Percentiles rank a stretch among this genome's conserved stretches.
These are phyloP conservation scores for Natrix natrix DNA, from an alignment of 2,797 vertebrate species.

Conservation along the genomic window DNA sequence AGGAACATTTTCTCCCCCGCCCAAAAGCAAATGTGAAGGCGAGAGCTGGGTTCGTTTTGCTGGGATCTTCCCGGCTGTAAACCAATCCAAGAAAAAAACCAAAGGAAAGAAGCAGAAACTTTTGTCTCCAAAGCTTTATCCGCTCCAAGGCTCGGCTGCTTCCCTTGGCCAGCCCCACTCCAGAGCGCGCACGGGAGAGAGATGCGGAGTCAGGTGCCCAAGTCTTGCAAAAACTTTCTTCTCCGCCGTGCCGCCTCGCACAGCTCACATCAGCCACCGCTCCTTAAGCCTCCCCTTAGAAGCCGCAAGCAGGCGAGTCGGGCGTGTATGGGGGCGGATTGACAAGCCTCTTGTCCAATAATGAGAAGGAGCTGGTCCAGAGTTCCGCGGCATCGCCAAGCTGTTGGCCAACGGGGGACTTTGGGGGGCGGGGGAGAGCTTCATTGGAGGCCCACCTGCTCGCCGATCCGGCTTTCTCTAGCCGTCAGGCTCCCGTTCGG, in stretches of 20 bases:
- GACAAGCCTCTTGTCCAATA: constrained; percentile 68
- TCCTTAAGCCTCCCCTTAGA: constrained; percentile 17
- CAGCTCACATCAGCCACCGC: constrained; percentile 30
- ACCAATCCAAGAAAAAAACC: not conserved
- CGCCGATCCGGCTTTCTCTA: not conserved
- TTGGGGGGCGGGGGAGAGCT: constrained; percentile 54
- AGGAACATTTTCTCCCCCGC: constrained; percentile 41
- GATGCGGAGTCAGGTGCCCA: constrained; percentile 10
- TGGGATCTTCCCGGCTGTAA: not conserved
- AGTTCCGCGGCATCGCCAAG: constrained; percentile 37
- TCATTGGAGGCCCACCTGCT: constrained; percentile 55
- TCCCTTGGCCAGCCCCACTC: not conserved
- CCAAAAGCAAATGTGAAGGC: constrained; percentile 27
- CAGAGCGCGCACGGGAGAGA: not conserved
- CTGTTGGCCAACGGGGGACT: constrained; percentile 45
- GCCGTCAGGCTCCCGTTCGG: not conserved
- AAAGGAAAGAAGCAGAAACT: not conserved
- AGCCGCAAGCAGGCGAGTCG: constrained; percentile 35
- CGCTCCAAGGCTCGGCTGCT: not conserved
- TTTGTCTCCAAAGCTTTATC: not conserved
- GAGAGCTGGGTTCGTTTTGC: not conserved
- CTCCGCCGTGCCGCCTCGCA: constrained; percentile 58
- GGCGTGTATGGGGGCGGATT: constrained; percentile 52
- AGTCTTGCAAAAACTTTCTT: constrained; percentile 65
- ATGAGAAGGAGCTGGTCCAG: constrained; percentile 38